phyloP scores from a whole-genome alignment of 2,113 vertebrate species.

The Okapia johnstoni region DNA sequence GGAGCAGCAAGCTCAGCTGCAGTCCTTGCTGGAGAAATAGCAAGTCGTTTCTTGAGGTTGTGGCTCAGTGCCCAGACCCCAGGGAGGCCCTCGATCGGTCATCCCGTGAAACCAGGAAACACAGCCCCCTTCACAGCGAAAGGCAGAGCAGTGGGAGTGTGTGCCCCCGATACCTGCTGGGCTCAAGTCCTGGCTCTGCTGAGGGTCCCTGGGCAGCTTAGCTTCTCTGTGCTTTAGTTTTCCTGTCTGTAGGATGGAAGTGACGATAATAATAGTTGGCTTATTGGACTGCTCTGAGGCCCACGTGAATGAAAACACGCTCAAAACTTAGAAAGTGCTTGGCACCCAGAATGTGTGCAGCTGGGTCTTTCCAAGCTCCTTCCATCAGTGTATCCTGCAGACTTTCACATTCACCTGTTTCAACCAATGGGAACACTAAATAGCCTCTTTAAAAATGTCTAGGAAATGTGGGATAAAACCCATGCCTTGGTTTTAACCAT shows the following conservation, averaged over 20 bases:
- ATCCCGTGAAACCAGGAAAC: not conserved
- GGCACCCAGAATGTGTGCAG: not conserved
- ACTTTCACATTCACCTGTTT: not conserved
- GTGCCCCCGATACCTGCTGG: not conserved
- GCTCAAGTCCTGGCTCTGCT: not conserved
- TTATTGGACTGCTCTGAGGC: not conserved
- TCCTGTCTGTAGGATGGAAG: not conserved
- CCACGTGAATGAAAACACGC: not conserved
- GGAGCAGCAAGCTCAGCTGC: not conserved
- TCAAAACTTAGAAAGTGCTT: not conserved
- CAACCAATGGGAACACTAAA: not conserved
- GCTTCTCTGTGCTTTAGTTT: not conserved
- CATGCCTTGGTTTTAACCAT: not conserved
- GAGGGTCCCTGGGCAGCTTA: not conserved
- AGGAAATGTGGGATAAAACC: not conserved
- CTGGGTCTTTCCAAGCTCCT: not conserved
- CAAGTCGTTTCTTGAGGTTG: not conserved
- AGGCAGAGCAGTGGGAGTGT: not conserved
- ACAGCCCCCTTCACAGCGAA: not conserved
- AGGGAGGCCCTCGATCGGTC: not conserved
- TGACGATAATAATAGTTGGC: not conserved
- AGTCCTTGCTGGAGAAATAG: not conserved
- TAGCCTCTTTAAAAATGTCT: not conserved
- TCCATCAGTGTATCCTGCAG: not conserved
- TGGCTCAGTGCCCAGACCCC: not conserved